Conservation (phyloP, 2,113 vertebrate species). For the Benitochromis conjunctus region DNA sequence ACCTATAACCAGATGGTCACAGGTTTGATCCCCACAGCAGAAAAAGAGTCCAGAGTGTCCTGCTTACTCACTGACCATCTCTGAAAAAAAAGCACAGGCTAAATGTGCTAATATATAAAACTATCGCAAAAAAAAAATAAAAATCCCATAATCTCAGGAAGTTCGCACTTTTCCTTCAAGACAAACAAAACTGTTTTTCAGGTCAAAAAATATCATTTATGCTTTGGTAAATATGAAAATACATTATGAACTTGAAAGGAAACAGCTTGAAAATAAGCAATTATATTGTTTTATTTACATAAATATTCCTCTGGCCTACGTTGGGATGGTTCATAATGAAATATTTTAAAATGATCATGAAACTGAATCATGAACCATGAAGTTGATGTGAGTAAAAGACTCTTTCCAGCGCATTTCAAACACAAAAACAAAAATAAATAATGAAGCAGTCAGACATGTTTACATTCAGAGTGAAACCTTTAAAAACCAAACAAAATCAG, state of each 20-base stretch:
- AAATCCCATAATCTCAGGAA: constrained; percentile 24
- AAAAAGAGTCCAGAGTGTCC: constrained; percentile 3
- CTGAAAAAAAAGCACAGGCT: constrained; percentile 24
- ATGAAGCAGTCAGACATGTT: constrained; percentile 23
- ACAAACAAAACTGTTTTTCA: constrained; percentile 20
- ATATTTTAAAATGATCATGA: neutral
- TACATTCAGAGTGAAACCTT: constrained; percentile 43
- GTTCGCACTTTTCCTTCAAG: constrained; percentile 29
- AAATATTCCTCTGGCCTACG: constrained; percentile 19
- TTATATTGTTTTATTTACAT: constrained; percentile 60
- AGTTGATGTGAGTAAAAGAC: neutral
- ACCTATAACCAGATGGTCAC: constrained; percentile 12
- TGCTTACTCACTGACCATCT: neutral
- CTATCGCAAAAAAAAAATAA: constrained; percentile 33
- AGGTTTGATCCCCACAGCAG: constrained; percentile 44
- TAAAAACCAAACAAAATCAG: constrained; percentile 40
- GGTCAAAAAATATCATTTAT: constrained; percentile 10
- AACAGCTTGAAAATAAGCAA: constrained; percentile 20
- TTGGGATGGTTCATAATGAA: neutral
- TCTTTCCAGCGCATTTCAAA: constrained; percentile 16
- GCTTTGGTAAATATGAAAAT: constrained; percentile 51
- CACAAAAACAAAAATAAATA: constrained; percentile 50
- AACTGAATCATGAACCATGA: constrained; percentile 4
- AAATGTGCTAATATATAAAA: constrained; percentile 29
- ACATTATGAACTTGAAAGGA: constrained; percentile 32